Evolutionary conservation across 2,113 vertebrate genomes (phyloP), one percentile per base, ranked within the genome.

Genomic region (Sterrhoptilus dennistouni): DNA sequence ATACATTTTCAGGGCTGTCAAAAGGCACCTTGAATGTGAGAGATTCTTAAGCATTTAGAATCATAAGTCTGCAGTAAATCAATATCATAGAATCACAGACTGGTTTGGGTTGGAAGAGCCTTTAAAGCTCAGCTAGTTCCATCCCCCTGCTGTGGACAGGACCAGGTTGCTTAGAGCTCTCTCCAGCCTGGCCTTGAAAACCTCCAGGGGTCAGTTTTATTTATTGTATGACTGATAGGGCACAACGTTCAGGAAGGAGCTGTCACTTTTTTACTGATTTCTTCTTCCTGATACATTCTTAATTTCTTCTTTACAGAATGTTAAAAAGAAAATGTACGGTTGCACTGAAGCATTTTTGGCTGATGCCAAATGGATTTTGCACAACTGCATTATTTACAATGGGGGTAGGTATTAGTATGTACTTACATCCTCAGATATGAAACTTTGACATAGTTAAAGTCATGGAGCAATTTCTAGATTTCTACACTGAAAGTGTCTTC

Each of bases 301-400:
- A 7, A 56, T 89, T 78, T 38, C 83, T 94, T 77, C 35, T 79
- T 95, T 66, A 50, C 94, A 99, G 99, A 99, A 99, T 95, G 98
- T 99, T 93, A 99, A 99, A 97, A 99, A 99, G 98, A 99, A 99
- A 98, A 99, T 99, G 99, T 99, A 99, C 54, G 99, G 99, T 95
- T 99, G 99, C 97, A 99, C 99, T 14, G 99, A 99, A 98, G 99
- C 99, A 87, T 99, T 99, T 98, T 97, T 99, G 97, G 99, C 99
- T 56, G 99, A 99, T 77, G 99, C 99, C 96, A 99, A 99, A 97
- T 99, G 99, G 99, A 99, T 99, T 96, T 98, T 99, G 92, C 99
- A 99, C 98, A 99, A 99, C 97, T 99, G 99, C 97, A 99, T 99
- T 96, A 99, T 99, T 97, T 99, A 99, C 97, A 99, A 99, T 78